Percentiles rank a stretch among this genome's conserved stretches.
These are phyloP conservation scores for Seira ritae DNA, from an alignment of 2,888 invertebrate genomes.

Conservation along the genomic window DNA sequence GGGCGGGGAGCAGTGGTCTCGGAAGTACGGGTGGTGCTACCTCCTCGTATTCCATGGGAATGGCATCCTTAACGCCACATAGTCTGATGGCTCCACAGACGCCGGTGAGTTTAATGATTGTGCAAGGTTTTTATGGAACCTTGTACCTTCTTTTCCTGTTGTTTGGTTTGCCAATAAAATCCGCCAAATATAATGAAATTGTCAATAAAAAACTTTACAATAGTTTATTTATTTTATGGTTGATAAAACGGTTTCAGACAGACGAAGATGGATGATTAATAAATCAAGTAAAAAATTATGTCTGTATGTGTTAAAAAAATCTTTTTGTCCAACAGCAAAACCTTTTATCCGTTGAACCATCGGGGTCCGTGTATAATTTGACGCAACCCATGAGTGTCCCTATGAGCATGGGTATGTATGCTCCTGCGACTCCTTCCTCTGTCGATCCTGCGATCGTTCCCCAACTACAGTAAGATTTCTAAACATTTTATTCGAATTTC, in stretches of 20 bases:
- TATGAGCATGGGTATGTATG: constrained; percentile 77
- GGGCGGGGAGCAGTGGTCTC: constrained; percentile 29
- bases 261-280: no score
- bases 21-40: constrained; percentile 44
- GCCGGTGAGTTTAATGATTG: constrained; percentile 80
- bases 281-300: no score
- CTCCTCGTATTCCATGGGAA: constrained; percentile 48
- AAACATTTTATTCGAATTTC: constrained; percentile 68
- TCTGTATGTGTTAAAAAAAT: no score
- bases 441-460: constrained; percentile 96
- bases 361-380: constrained; percentile 78
- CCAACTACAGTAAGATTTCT: constrained; percentile 85
- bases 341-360: constrained; percentile 82
- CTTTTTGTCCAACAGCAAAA: constrained; percentile 82
- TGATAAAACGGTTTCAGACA: no score
- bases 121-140: background rate
- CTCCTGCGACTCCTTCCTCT: constrained; percentile 80
- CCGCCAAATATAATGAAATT: no score
- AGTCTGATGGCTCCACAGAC: constrained; percentile 94
- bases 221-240: no score
- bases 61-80: constrained; percentile 82
- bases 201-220: no score
- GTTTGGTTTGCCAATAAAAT: no score
- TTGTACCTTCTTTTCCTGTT: background rate
- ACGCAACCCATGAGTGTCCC: constrained; percentile 81